phyloP scores from a whole-genome alignment of 2,888 invertebrate species.

The Pomacea canaliculata region DNA sequence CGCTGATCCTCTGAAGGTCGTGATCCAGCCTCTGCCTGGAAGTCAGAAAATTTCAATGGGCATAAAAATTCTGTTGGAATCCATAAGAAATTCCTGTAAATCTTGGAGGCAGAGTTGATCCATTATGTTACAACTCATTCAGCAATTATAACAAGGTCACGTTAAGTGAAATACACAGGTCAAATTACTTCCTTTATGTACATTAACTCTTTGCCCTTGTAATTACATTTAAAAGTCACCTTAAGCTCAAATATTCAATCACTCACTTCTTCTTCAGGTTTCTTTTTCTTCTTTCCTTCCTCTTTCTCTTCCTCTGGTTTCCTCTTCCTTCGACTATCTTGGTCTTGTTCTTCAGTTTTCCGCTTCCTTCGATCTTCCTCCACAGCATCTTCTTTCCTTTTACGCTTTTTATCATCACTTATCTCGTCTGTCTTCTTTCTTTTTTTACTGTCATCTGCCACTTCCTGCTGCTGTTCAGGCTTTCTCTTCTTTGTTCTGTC shows the following conservation, averaged over 20 bases:
- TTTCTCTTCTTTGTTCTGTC: slow-evolving; percentile 26
- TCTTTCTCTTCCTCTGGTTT: slow-evolving; percentile 10
- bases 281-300: slow-evolving; percentile 8
- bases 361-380: slow-evolving; percentile 47
- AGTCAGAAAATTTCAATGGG: not conserved
- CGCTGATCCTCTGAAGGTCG: slow-evolving; percentile 4
- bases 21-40: not conserved
- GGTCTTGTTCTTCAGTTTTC: slow-evolving; percentile 20
- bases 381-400: slow-evolving; percentile 74
- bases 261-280: slow-evolving; percentile 7
- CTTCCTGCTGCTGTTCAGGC: slow-evolving; percentile 30
- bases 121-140: too few species aligned
- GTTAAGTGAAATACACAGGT: too few species aligned
- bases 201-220: too few species aligned
- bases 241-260: too few species aligned
- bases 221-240: too few species aligned
- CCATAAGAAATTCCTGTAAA: too few species aligned
- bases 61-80: too few species aligned
- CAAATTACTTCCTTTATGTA: too few species aligned
- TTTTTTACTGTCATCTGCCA: slow-evolving; percentile 61
- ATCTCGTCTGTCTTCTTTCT: slow-evolving; percentile 4
- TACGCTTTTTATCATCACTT: slow-evolving; percentile 59
- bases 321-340: slow-evolving; percentile 14
- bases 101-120: too few species aligned
- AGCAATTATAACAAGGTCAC: too few species aligned